A percentile compares a stretch with the other conserved stretches of the same genome.
These are phyloP conservation scores for Ceraclea dissimilis DNA, from an alignment of 2,888 invertebrate genomes.

Conservation along the genomic window DNA sequence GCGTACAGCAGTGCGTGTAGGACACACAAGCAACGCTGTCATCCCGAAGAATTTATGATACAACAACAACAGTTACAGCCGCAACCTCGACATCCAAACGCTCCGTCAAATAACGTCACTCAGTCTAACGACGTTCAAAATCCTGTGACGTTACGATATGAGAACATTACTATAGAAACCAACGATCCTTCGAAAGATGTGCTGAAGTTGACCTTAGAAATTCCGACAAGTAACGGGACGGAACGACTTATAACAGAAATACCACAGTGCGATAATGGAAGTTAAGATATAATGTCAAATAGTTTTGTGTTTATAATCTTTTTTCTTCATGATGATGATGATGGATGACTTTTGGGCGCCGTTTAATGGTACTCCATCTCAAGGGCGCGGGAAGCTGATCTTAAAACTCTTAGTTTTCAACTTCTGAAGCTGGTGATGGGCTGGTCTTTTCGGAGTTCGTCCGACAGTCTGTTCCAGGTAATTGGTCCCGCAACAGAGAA, in stretches of 20 bases:
- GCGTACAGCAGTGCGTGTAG: conserved; percentile 50
- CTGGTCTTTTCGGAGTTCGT: no score
- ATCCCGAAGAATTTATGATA: conserved; percentile 34
- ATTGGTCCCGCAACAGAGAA: no score
- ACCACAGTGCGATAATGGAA: neutral
- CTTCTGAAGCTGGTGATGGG: no score
- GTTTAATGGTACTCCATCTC: no score
- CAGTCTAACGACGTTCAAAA: neutral
- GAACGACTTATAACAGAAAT: neutral
- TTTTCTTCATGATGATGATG: neutral
- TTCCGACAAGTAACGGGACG: neutral
- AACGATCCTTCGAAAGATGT: conserved; percentile 4
- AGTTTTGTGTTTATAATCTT: no score
- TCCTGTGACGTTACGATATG: neutral
- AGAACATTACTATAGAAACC: neutral
- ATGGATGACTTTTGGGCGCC: no score
- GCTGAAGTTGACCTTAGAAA: conserved; percentile 4
- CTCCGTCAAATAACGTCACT: neutral
- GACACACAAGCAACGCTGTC: conserved; percentile 48
- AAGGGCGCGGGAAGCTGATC: no score
- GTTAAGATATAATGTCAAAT: neutral
- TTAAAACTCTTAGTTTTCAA: no score
- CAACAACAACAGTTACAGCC: neutral
- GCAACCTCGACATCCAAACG: neutral
- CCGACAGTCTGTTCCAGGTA: no score